A percentile compares a stretch with the other conserved stretches of the same genome.
phyloP scores from a whole-genome alignment of 2,888 invertebrate species.

The Noctua janthina region DNA sequence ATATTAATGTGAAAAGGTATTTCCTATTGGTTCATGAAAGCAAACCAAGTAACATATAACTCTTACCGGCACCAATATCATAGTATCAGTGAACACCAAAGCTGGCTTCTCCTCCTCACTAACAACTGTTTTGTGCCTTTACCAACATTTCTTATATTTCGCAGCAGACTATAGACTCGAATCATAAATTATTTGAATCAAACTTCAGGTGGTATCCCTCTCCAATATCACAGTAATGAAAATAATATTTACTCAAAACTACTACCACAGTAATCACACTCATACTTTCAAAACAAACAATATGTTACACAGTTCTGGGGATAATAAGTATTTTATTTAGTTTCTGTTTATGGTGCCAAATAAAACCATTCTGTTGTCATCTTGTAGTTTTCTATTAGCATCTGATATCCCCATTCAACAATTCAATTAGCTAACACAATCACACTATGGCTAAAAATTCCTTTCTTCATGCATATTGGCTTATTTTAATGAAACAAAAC shows the following conservation, averaged over 20 bases:
- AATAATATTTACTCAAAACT: slow-evolving; percentile 79
- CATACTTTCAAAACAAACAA: slow-evolving; percentile 75
- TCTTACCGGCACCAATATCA: slow-evolving; percentile 86
- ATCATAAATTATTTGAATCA: slow-evolving; percentile 75
- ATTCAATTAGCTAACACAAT: slow-evolving; percentile 57
- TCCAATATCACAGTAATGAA: slow-evolving; percentile 88
- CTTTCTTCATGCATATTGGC: slow-evolving; percentile 49
- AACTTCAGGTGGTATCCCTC: slow-evolving; percentile 82
- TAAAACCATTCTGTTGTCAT: slow-evolving; percentile 10
- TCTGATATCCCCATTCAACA: slow-evolving; percentile 51
- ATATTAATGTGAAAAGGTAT: slow-evolving; percentile 90
- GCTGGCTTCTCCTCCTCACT: slow-evolving; percentile 88
- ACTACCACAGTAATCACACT: slow-evolving; percentile 76
- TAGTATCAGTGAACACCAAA: slow-evolving; percentile 86
- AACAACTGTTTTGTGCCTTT: slow-evolving; percentile 84
- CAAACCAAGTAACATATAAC: slow-evolving; percentile 81
- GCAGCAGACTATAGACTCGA: slow-evolving; percentile 72
- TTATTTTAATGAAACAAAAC: slow-evolving; percentile 51
- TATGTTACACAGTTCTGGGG: slow-evolving; percentile 58
- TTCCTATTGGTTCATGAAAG: slow-evolving; percentile 87
- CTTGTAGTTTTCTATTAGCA: slow-evolving; percentile 41
- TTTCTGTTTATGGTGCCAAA: slow-evolving; percentile 43
- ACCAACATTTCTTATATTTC: slow-evolving; percentile 79
- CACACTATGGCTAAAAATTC: slow-evolving; percentile 54
- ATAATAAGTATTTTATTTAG: slow-evolving; percentile 46